A percentile compares a stretch with the other conserved stretches of the same genome.
Conservation (phyloP, 2,797 vertebrate genomes). For the Dryobates pubescens region DNA sequence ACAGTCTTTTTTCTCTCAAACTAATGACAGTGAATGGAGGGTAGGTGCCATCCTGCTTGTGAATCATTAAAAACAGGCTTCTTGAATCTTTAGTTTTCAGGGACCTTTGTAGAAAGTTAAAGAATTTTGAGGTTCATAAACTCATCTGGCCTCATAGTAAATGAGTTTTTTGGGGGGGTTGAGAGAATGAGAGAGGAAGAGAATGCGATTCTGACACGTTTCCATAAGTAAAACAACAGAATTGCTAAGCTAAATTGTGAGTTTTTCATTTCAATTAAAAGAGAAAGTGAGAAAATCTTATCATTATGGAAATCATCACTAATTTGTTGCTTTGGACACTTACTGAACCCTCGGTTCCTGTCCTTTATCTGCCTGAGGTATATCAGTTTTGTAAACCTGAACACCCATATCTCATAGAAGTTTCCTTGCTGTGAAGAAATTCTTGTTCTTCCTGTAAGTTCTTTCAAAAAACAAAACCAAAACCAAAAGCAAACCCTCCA, state of each 20-base stretch:
- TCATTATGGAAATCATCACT: neutral
- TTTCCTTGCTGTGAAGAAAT: neutral
- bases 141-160: neutral
- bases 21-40: neutral
- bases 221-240: neutral
- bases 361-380: neutral
- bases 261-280: neutral
- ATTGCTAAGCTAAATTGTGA: rapidly evolving
- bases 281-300: neutral
- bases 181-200: neutral
- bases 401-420: neutral
- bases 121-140: neutral
- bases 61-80: neutral
- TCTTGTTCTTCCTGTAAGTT: neutral
- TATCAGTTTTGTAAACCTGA: neutral
- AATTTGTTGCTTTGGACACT: neutral
- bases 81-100: neutral
- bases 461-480: neutral
- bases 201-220: rapidly evolving
- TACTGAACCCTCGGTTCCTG: neutral
- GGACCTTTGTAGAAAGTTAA: neutral
- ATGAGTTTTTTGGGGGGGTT: neutral
- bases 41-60: neutral
- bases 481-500: no score
- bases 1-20: neutral